A percentile compares a stretch with the other conserved stretches of the same genome.
These are phyloP conservation scores for Tor tambroides DNA, from an alignment of 2,113 vertebrate genomes.

Conservation along the genomic window DNA sequence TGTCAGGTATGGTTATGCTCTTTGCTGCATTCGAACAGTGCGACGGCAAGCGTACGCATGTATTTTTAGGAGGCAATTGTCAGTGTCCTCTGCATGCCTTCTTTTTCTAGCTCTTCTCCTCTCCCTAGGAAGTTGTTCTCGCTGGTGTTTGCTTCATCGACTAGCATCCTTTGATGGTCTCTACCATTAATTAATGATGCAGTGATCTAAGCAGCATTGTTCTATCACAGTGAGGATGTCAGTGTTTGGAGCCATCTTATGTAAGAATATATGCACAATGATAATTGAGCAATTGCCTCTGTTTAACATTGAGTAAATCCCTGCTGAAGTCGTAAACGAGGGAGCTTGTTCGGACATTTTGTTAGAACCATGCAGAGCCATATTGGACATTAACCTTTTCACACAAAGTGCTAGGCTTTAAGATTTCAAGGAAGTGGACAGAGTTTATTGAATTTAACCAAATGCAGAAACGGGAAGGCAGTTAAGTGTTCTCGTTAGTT, in stretches of 20 bases:
- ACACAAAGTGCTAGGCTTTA: constrained; percentile 62
- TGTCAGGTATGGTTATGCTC: constrained; percentile 75
- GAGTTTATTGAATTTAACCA: constrained; percentile 53
- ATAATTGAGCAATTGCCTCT: constrained; percentile 45
- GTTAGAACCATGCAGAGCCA: constrained; percentile 53
- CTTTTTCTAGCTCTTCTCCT: constrained; percentile 31
- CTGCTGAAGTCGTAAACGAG: constrained; percentile 55
- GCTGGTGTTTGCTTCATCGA: constrained; percentile 56
- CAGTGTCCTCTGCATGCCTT: constrained; percentile 57
- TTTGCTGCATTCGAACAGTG: constrained; percentile 58
- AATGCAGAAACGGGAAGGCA: constrained; percentile 48
- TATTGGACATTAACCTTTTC: constrained; percentile 66
- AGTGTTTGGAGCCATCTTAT: constrained; percentile 37
- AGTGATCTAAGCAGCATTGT: constrained; percentile 51
- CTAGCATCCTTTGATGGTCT: constrained; percentile 42
- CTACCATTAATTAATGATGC: constrained; percentile 55
- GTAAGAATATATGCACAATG: constrained; percentile 45
- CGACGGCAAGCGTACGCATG: constrained; percentile 58
- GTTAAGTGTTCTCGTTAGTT: constrained; percentile 46
- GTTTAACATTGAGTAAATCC: constrained; percentile 57
- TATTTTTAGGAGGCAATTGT: constrained; percentile 65
- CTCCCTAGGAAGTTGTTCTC: constrained; percentile 5
- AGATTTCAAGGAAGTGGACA: constrained; percentile 55
- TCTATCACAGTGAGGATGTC: constrained; percentile 68
- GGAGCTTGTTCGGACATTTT: constrained; percentile 60